A percentile compares a stretch with the other conserved stretches of the same genome.
These are phyloP conservation scores for Amazona ochrocephala DNA, from an alignment of 2,797 vertebrate genomes.

Conservation along the genomic window DNA sequence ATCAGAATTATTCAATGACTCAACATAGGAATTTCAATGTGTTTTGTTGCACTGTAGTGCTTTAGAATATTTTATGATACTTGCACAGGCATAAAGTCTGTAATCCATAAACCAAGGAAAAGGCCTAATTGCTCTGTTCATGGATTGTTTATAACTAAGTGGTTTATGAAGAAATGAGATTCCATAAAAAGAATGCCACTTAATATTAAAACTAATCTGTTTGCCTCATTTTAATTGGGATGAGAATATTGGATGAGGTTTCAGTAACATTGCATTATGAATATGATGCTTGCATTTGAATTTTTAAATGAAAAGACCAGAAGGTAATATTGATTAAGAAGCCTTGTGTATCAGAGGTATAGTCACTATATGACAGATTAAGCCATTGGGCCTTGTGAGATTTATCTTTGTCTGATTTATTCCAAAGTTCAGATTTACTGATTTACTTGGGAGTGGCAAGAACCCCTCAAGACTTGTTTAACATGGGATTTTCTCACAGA, in stretches of 20 bases:
- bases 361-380: not conserved
- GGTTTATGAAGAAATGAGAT: conserved; percentile 45
- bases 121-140: conserved; percentile 45
- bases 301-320: not conserved
- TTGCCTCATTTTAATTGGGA: conserved; percentile 49
- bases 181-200: conserved; percentile 56
- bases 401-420: not conserved
- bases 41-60: conserved; percentile 15
- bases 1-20: not conserved
- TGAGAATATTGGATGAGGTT: conserved; percentile 17
- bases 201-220: conserved; percentile 55
- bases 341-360: not conserved
- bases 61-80: conserved; percentile 21
- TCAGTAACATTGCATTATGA: not conserved
- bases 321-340: not conserved
- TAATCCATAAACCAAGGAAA: conserved; percentile 33
- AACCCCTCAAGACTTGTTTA: not conserved
- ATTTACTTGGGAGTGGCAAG: not conserved
- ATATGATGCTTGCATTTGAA: not conserved
- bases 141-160: conserved; percentile 65
- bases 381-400: not conserved
- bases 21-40: not conserved
- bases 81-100: conserved; percentile 3
- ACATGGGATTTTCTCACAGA: not conserved
- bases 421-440: not conserved